phyloP scores from a whole-genome alignment of 2,888 invertebrate genomes.

The Patella pellucida region DNA sequence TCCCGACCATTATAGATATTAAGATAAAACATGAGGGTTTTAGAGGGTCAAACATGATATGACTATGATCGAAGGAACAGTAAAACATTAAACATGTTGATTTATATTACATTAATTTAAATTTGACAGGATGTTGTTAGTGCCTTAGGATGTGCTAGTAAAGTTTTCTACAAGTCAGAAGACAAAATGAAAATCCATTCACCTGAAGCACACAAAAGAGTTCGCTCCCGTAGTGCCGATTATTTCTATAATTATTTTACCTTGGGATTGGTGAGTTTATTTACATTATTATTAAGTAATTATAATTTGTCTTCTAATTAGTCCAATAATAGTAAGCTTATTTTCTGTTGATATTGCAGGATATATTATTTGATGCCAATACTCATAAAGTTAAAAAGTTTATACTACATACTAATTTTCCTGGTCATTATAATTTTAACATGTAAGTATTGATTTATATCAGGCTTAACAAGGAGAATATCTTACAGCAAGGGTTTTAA shows the following conservation, averaged over 20 bases:
- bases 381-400: conserved; percentile 96
- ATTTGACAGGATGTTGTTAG: conserved; percentile 81
- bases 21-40: too few species aligned
- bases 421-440: conserved; percentile 99
- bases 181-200: conserved; percentile 98
- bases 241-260: conserved; percentile 99
- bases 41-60: too few species aligned
- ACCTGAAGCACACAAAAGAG: conserved; percentile 63
- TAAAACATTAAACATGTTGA: not conserved
- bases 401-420: conserved; percentile 97
- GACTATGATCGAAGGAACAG: too few species aligned
- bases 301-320: not conserved
- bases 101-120: conserved; percentile 10
- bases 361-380: conserved; percentile 95
- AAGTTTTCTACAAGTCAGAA: conserved; percentile 96
- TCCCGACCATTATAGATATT: too few species aligned
- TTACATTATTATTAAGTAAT: conserved; percentile 76
- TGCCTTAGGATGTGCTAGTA: conserved; percentile 91
- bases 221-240: conserved; percentile 79
- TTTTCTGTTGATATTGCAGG: conserved; percentile 75
- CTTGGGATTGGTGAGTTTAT: conserved; percentile 86
- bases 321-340: not conserved
- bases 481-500: too few species aligned
- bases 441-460: conserved; percentile 77
- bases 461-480: too few species aligned